Conservation (phyloP, 2,113 vertebrate species). For the Cervus canadensis region DNA sequence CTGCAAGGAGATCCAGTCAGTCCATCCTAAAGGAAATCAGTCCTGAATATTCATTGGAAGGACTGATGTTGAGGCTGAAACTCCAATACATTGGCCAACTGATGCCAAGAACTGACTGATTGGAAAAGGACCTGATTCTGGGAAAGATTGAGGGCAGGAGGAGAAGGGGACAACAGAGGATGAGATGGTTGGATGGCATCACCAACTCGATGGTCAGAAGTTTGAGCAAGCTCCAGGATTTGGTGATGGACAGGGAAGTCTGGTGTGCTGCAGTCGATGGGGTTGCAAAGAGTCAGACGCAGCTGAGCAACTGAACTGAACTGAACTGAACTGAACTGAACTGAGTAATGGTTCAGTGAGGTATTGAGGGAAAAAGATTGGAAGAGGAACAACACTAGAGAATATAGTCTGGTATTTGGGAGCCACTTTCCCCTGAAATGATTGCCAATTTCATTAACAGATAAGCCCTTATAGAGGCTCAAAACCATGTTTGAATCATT, state of each 20-base stretch:
- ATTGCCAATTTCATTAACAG: background rate
- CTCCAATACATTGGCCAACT: background rate
- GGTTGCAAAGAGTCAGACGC: background rate
- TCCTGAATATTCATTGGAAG: background rate
- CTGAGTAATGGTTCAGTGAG: background rate
- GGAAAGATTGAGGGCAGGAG: background rate
- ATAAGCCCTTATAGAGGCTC: background rate
- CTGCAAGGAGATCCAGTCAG: background rate
- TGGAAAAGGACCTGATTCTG: background rate
- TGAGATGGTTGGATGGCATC: background rate
- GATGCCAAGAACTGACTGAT: background rate
- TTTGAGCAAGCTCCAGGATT: fast-evolving
- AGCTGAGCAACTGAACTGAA: background rate
- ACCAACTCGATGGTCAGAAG: background rate
- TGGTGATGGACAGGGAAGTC: background rate
- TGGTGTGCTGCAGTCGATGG: background rate
- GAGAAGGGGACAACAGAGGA: background rate
- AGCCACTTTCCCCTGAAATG: background rate
- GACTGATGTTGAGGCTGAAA: background rate
- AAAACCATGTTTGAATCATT: background rate
- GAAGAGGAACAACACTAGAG: background rate
- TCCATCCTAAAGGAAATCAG: background rate
- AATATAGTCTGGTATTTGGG: background rate
- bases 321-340: background rate
- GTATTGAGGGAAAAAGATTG: background rate